phyloP scores from a whole-genome alignment of 2,888 invertebrate genomes.

The Phalera bucephala region DNA sequence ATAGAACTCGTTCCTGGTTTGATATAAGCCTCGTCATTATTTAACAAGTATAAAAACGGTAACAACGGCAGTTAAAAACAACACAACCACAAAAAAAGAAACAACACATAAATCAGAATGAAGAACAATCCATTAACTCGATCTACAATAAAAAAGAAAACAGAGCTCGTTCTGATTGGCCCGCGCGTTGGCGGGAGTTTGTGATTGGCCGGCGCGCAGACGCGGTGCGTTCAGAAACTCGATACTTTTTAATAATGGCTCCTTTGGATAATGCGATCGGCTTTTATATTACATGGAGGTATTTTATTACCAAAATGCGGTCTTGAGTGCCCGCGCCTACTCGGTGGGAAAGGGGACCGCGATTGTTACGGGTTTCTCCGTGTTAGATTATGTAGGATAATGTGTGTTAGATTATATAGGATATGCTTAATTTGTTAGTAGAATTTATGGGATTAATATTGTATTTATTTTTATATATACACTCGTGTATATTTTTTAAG shows the following conservation, averaged over 20 bases:
- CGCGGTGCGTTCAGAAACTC: constrained; percentile 72
- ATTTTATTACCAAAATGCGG: constrained; percentile 77
- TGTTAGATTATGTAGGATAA: constrained; percentile 52
- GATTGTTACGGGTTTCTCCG: constrained; percentile 56
- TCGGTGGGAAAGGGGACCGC: constrained; percentile 55
- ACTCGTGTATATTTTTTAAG: too few species aligned
- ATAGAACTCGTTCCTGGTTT: background rate
- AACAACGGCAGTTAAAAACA: constrained; percentile 32
- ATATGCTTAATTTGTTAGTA: background rate
- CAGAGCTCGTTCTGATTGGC: constrained; percentile 60
- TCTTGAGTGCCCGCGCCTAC: constrained; percentile 56
- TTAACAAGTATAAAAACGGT: constrained; percentile 16
- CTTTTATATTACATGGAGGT: constrained; percentile 73
- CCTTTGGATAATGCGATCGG: constrained; percentile 80
- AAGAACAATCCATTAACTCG: constrained; percentile 80
- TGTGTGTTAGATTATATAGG: constrained; percentile 17
- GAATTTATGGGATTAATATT: constrained; percentile 11
- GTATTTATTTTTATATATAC: constrained; percentile 17
- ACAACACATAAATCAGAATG: constrained; percentile 75
- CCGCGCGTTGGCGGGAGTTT: constrained; percentile 52
- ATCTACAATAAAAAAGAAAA: constrained; percentile 70
- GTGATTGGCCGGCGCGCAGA: constrained; percentile 59
- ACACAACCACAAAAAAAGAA: constrained; percentile 40
- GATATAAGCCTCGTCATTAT: constrained; percentile 13
- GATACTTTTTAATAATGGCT: constrained; percentile 84